A percentile compares a stretch with the other conserved stretches of the same genome.
Evolutionary conservation across 2,888 invertebrate genomes (phyloP).

Genomic region (Sarcophaga subvicina): DNA sequence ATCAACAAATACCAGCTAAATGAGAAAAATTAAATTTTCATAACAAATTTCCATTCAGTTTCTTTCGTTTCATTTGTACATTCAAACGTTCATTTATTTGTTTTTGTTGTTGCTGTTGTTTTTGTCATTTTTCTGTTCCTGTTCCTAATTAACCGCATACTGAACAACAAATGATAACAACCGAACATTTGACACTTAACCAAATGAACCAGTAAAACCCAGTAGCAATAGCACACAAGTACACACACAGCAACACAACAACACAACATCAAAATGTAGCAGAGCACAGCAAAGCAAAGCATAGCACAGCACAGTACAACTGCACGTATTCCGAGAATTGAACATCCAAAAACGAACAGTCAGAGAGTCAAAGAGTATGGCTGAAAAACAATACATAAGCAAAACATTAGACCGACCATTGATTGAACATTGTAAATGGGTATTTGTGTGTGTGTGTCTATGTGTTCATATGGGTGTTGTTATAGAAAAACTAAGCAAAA

Average conservation of each 20-base stretch:
- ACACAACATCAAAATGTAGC: background rate
- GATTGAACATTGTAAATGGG: conserved; percentile 52
- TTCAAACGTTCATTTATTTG: background rate
- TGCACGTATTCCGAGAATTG: background rate
- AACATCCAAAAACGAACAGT: background rate
- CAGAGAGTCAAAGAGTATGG: background rate
- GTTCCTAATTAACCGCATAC: conserved; percentile 65
- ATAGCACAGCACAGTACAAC: background rate
- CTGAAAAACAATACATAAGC: conserved; percentile 3
- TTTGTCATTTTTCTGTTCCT: background rate
- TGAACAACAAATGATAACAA: conserved; percentile 66
- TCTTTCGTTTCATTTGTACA: conserved; percentile 3
- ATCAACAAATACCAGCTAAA: conserved; percentile 2
- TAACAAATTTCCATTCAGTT: conserved; percentile 24
- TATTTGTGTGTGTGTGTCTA: conserved; percentile 11
- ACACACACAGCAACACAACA: background rate
- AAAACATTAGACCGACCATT: conserved; percentile 36
- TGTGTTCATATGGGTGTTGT: conserved; percentile 18
- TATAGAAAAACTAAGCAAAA: conserved; percentile 7
- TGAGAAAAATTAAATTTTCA: conserved; percentile 16
- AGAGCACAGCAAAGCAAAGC: too few species aligned
- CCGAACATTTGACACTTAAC: conserved; percentile 67
- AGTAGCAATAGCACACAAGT: conserved; percentile 27
- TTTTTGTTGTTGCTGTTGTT: background rate
- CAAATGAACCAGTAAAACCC: conserved; percentile 65